These are phyloP conservation scores for Gymnoscopelus braueri DNA, from an alignment of 2,797 vertebrate genomes.

Conservation along the genomic window DNA sequence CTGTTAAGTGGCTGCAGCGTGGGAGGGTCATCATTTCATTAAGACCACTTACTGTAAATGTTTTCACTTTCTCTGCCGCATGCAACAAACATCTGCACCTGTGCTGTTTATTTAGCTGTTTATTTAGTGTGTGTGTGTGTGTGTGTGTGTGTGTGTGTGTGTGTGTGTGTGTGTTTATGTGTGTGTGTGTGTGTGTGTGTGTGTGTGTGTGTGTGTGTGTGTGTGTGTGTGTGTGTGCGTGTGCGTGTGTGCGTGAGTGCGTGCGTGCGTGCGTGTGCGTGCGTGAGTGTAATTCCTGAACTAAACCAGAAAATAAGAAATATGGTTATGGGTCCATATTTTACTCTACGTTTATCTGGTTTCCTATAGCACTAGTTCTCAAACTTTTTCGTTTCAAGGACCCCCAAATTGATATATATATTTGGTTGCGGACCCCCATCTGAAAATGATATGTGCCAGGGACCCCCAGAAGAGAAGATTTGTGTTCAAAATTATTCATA, in stretches of 20 bases:
- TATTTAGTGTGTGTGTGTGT: too few relatives aligned
- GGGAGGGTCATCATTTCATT: conserved; percentile 38
- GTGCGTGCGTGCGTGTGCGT: background rate
- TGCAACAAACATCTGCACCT: conserved; percentile 7
- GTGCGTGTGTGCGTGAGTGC: background rate
- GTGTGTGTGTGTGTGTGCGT: background rate
- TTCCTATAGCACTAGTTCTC: too few relatives aligned
- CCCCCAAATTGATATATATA: too few relatives aligned
- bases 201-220: background rate
- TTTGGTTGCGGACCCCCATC: too few relatives aligned
- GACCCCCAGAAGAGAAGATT: too few relatives aligned
- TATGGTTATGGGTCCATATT: too few relatives aligned
- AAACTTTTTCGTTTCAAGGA: too few relatives aligned
- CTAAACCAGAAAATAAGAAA: background rate
- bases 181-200: background rate
- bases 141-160: background rate
- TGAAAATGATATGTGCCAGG: too few relatives aligned
- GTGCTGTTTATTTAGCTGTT: background rate
- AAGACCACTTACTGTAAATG: background rate
- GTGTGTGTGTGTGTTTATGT: background rate
- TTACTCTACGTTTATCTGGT: too few relatives aligned
- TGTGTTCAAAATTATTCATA: too few relatives aligned
- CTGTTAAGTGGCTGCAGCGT: conserved; percentile 15
- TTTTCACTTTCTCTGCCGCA: background rate
- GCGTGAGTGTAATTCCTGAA: background rate